Evolutionary conservation across 2,113 vertebrate genomes (phyloP), one percentile per base, ranked within the genome.

Genomic region (Elephas maximus): DNA sequence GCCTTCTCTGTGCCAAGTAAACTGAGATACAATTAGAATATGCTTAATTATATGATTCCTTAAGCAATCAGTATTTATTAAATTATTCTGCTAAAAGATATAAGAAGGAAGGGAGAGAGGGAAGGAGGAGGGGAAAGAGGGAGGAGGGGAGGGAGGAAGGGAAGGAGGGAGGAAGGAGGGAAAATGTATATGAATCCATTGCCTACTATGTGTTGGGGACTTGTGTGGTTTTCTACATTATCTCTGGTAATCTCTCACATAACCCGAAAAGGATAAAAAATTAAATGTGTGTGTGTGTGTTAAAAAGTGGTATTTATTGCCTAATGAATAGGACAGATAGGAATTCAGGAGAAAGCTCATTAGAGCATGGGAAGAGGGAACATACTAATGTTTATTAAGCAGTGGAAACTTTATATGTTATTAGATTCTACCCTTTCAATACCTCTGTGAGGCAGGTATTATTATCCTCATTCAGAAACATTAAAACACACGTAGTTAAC

Each of bases 391-490:
- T 62, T 78, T 62, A n/a, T 21, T 93, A 15, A 89, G 20, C 21
- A 81, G 17, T 8, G 74, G 41, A 2, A 63, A 62, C 24, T 77
- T 82, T 37, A 69, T 20, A 10, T 15, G 4, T 62, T 33, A 51
- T 88, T 28, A 41, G 85, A 63, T 80, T 24, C 7, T 79, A 53
- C 28, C n/a, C 77, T 71, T 17, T 90, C 20, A n/a, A n/a, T 48
- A 41, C 41, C 20, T 78, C 57, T 85, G 15, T 11, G 10, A 88
- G 53, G 44, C 37, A 94, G 21, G 6, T 24, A 95, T 85, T 95
- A 20, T 79, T 84, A 67, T 41, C 11, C 12, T 85, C 37, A 73
- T 53, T 91, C 65, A 73, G 73, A 91, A 94, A 95, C 8, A 60
- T 87, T 80, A n/a, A 88, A 37, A 81, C 5, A 71, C 0, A 28